A percentile compares a stretch with the other conserved stretches of the same genome.
Evolutionary conservation across 2,113 vertebrate genomes (phyloP).

Genomic region (Actenoides hombroni): DNA sequence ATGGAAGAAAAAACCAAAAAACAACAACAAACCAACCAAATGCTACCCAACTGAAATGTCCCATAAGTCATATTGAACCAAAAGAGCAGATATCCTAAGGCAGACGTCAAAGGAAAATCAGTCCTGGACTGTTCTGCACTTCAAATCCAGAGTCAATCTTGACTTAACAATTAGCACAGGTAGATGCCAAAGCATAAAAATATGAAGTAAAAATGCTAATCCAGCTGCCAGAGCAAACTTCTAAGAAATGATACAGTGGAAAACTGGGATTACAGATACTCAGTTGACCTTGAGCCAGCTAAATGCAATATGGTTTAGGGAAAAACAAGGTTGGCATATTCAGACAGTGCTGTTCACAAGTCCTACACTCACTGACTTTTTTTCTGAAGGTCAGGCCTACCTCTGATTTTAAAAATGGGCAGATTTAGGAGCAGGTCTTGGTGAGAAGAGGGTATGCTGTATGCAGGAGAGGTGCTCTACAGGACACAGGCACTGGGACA

Average conservation of each 20-base stretch:
- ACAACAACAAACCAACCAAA: background rate
- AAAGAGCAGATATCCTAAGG: background rate
- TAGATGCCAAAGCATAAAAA: background rate
- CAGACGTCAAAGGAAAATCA: background rate
- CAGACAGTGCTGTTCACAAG: background rate
- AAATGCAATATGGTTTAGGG: background rate
- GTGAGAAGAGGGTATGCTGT: fast-evolving
- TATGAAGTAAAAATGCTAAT: background rate
- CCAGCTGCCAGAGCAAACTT: background rate
- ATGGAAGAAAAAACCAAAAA: background rate
- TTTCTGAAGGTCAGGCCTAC: background rate
- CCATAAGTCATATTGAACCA: background rate
- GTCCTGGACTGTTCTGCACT: background rate
- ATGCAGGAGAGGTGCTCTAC: background rate
- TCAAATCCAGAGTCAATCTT: background rate
- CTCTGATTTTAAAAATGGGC: background rate
- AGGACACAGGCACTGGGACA: fast-evolving
- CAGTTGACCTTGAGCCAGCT: background rate
- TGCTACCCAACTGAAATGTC: background rate
- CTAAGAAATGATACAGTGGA: background rate
- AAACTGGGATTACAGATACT: background rate
- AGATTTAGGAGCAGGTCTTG: background rate
- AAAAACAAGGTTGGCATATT: background rate
- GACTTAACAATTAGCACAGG: background rate
- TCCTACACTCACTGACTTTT: background rate